These are phyloP conservation scores for Prionailurus bengalensis DNA, from an alignment of 2,113 vertebrate genomes.

Conservation along the genomic window DNA sequence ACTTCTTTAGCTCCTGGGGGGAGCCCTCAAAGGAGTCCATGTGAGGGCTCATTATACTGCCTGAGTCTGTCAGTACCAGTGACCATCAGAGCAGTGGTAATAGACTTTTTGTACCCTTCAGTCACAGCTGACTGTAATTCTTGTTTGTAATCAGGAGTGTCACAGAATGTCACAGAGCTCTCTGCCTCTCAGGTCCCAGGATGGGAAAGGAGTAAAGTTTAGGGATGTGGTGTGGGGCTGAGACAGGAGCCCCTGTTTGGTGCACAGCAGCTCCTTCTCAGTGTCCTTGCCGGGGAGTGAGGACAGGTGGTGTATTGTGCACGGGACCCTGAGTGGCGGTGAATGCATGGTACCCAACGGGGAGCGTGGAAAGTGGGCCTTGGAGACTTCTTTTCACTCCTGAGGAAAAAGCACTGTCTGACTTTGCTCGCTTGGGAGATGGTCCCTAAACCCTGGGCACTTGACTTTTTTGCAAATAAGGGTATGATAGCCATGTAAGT, in stretches of 20 bases:
- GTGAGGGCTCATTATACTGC: background rate
- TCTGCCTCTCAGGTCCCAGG: background rate
- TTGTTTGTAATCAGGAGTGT: background rate
- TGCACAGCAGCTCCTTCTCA: background rate
- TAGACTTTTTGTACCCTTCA: background rate
- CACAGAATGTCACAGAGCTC: background rate
- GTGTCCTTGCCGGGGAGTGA: background rate
- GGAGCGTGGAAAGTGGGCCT: background rate
- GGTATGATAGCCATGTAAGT: conserved; percentile 21
- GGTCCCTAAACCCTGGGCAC: background rate
- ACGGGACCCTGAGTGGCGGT: accelerated
- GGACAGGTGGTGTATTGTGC: accelerated
- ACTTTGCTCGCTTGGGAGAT: background rate
- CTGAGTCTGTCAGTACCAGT: background rate
- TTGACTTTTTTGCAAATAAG: background rate
- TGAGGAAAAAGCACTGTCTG: background rate
- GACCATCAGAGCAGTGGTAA: background rate
- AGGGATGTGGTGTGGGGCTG: background rate
- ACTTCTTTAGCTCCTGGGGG: background rate
- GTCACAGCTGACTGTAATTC: conserved; percentile 30
- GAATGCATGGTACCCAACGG: accelerated
- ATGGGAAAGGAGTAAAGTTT: background rate
- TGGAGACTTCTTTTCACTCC: background rate
- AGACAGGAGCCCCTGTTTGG: background rate
- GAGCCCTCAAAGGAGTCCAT: background rate